Conservation (phyloP, 2,797 vertebrate species). For the Tauraco hartlaubi region DNA sequence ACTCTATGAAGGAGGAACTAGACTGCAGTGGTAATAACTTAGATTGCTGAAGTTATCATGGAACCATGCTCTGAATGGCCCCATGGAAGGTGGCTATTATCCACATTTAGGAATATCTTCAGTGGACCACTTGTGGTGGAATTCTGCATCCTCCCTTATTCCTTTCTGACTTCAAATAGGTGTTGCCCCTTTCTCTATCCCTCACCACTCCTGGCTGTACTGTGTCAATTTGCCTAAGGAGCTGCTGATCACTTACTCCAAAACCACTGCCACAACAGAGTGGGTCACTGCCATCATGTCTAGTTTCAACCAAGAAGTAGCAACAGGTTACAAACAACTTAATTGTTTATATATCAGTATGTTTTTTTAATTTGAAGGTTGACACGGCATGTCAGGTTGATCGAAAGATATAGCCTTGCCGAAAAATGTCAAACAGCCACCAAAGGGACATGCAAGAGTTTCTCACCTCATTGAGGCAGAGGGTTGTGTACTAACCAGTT, state of each 20-base stretch:
- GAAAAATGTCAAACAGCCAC: constrained; percentile 1
- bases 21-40: not conserved
- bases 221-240: not conserved
- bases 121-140: not conserved
- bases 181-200: not conserved
- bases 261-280: not conserved
- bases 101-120: not conserved
- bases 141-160: not conserved
- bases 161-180: not conserved
- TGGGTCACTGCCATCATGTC: not conserved
- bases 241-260: not conserved
- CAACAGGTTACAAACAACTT: not conserved
- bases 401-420: not conserved
- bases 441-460: not conserved
- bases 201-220: not conserved
- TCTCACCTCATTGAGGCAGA: not conserved
- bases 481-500: not conserved
- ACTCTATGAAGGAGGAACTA: not conserved
- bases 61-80: not conserved
- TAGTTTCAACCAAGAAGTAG: not conserved
- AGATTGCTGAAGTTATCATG: not conserved
- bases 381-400: not conserved
- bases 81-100: not conserved
- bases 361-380: not conserved
- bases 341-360: not conserved